Evolutionary conservation across 2,888 invertebrate species (phyloP).

Genomic region (Drosophila maculinotata): DNA sequence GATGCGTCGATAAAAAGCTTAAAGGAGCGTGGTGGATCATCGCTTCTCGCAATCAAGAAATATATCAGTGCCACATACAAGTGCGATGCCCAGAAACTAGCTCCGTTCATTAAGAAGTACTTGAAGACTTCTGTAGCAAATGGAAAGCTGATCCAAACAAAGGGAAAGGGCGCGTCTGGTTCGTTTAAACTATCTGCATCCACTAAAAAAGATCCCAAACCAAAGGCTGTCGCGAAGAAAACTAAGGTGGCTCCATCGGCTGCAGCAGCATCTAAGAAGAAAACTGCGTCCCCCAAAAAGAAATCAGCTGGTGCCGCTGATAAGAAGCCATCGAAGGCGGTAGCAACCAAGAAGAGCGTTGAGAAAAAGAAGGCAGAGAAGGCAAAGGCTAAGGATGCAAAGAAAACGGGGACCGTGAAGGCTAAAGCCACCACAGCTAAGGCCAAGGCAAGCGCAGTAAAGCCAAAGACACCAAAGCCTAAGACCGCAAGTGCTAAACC

Average conservation of each 20-base stretch:
- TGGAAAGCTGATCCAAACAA: conserved; percentile 84
- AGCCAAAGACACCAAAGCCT: conserved; percentile 38
- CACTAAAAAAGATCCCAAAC: conserved; percentile 48
- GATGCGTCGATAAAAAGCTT: conserved; percentile 51
- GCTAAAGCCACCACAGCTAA: conserved; percentile 35
- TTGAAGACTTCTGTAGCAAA: conserved; percentile 86
- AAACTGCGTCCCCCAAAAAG: conserved; percentile 16
- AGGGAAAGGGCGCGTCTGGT: conserved; percentile 65
- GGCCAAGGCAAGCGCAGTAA: conserved; percentile 27
- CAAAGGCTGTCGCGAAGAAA: conserved; percentile 47
- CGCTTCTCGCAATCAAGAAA: conserved; percentile 58
- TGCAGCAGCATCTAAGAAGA: conserved; percentile 19
- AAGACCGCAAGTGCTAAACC: conserved; percentile 36
- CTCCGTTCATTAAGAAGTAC: conserved; percentile 87
- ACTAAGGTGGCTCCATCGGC: conserved; percentile 15
- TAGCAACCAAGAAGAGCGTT: conserved; percentile 40
- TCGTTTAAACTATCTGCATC: conserved; percentile 60
- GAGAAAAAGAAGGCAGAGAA: conserved; percentile 49
- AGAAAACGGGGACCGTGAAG: conserved; percentile 48
- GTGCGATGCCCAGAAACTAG: conserved; percentile 52
- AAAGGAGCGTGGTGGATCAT: conserved; percentile 60
- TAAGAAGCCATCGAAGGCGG: conserved; percentile 39
- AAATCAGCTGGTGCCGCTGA: conserved; percentile 25
- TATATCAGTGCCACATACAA: conserved; percentile 58
- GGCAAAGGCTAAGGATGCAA: conserved; percentile 47